phyloP scores from a whole-genome alignment of 2,797 vertebrate genomes.

The Catharus ustulatus region DNA sequence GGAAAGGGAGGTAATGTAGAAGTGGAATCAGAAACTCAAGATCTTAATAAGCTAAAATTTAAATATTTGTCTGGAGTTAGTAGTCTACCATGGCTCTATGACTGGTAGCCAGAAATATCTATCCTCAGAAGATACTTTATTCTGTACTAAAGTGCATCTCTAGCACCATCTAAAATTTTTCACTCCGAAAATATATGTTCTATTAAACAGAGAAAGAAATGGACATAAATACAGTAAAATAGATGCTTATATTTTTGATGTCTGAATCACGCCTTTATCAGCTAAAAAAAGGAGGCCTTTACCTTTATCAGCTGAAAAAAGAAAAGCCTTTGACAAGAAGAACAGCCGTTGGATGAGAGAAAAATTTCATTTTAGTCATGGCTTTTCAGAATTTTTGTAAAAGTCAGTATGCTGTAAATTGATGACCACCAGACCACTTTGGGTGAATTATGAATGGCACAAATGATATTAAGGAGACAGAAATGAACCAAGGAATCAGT shows the following conservation, averaged over 20 bases:
- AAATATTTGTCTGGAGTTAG: not conserved
- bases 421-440: not conserved
- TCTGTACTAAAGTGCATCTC: not conserved
- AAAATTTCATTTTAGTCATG: not conserved
- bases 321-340: not conserved
- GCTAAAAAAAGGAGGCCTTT: not conserved
- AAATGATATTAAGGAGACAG: not conserved
- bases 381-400: not conserved
- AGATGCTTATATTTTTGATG: not conserved
- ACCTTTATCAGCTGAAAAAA: not conserved
- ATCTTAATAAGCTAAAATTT: not conserved
- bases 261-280: not conserved
- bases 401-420: not conserved
- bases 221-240: not conserved
- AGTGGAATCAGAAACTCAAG: not conserved
- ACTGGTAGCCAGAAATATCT: not conserved
- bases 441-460: not conserved
- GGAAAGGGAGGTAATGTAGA: not conserved
- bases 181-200: not conserved
- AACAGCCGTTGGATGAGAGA: not conserved
- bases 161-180: not conserved
- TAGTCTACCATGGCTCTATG: not conserved
- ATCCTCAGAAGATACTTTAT: not conserved
- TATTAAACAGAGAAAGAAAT: not conserved
- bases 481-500: not conserved